Conservation (phyloP, 2,797 vertebrate genomes). For the Anniella stebbinsi region DNA sequence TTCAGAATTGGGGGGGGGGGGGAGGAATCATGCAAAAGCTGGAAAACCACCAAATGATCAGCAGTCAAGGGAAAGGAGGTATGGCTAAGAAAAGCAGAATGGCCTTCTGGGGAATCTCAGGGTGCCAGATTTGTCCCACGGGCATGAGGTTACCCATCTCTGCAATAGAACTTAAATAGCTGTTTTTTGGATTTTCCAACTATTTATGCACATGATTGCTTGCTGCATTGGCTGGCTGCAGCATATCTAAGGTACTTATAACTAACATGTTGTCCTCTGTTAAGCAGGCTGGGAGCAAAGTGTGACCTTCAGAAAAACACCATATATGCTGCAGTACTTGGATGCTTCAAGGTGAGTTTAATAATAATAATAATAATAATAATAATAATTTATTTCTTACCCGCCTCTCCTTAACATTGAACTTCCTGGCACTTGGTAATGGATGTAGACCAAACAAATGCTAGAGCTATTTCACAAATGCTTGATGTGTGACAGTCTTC, state of each 20-base stretch:
- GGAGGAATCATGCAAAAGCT: too few species aligned
- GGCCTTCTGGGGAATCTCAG: background rate
- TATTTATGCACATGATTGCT: background rate
- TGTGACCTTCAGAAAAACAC: background rate
- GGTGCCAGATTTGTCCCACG: too few species aligned
- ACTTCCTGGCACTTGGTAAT: rapidly evolving
- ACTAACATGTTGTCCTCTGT: background rate
- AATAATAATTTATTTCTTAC: too few species aligned
- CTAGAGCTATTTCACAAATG: background rate
- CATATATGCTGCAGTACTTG: constrained; percentile 28
- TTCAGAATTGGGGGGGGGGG: too few species aligned
- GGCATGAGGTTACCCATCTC: background rate
- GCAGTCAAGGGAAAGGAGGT: too few species aligned
- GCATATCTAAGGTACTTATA: background rate
- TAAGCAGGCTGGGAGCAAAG: background rate
- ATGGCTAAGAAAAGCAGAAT: too few species aligned
- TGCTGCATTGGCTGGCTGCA: background rate
- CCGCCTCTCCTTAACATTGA: rapidly evolving
- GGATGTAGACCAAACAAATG: background rate
- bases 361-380: too few species aligned
- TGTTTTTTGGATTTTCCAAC: background rate
- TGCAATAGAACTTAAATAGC: too few species aligned
- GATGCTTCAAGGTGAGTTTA: background rate
- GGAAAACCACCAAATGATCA: too few species aligned
- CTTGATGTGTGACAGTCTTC: background rate